These are phyloP conservation scores for Euphonia xanthogaster DNA, from an alignment of 2,797 vertebrate genomes.

Conservation along the genomic window DNA sequence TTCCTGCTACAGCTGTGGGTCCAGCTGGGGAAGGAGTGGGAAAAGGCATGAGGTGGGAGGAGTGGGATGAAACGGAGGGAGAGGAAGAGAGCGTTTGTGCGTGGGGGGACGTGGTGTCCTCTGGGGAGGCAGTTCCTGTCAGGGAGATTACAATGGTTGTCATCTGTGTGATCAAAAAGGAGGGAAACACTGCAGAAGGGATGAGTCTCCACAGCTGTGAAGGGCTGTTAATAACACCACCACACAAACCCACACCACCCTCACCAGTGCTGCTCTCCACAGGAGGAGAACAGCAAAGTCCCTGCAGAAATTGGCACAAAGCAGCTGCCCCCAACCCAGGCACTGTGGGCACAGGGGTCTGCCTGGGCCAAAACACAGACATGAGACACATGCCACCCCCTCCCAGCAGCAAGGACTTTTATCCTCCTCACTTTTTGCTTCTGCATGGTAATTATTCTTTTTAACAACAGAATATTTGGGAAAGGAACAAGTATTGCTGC, in stretches of 20 bases:
- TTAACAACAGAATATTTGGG: conserved; percentile 76
- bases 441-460: conserved; percentile 67
- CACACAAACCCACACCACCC: background rate
- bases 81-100: background rate
- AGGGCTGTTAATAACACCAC: background rate
- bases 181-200: conserved; percentile 32
- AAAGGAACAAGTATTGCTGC: conserved; percentile 75
- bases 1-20: conserved; percentile 53
- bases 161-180: conserved; percentile 76
- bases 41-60: background rate
- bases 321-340: background rate
- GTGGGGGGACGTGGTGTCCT: conserved; percentile 1
- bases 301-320: background rate
- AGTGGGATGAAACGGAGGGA: background rate
- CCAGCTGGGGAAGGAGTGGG: conserved; percentile 36
- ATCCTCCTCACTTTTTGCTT: conserved; percentile 62
- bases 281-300: background rate
- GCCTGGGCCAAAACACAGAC: background rate
- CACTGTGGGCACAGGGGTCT: background rate
- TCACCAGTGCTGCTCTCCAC: background rate
- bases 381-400: background rate
- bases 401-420: background rate
- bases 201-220: conserved; percentile 47
- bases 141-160: conserved; percentile 79
- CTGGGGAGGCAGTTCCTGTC: conserved; percentile 75